Evolutionary conservation across 2,888 invertebrate genomes (phyloP).

Genomic region (Ophion slaviceki): DNA sequence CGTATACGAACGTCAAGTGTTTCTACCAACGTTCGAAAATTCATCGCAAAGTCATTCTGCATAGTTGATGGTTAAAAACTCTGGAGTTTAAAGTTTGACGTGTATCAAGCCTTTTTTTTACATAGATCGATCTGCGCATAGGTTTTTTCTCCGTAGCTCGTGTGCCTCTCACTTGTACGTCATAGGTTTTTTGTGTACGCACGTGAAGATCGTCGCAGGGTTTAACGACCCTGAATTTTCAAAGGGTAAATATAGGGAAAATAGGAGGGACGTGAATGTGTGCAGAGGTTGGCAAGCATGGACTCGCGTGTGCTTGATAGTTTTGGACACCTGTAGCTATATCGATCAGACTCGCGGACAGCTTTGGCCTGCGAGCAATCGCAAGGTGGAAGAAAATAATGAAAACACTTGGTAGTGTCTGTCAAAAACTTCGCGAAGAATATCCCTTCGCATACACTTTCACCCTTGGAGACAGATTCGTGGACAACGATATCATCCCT

Average conservation of each 20-base stretch:
- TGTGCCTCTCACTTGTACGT: no score
- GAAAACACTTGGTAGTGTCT: no score
- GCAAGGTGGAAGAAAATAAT: background rate
- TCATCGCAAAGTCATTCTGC: no score
- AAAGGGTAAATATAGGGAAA: constrained; percentile 4
- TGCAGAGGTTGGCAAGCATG: background rate
- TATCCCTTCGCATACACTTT: no score
- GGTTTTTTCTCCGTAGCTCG: background rate
- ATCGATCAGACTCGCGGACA: constrained; percentile 72
- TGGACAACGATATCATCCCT: no score
- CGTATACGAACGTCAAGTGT: no score
- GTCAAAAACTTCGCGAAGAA: no score
- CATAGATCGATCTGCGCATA: background rate
- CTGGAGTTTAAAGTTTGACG: no score
- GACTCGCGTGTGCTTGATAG: constrained; percentile 61
- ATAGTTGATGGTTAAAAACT: no score
- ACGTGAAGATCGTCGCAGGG: background rate
- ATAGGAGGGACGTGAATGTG: background rate
- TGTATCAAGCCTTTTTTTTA: background rate
- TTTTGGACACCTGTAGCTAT: constrained; percentile 81
- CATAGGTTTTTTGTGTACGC: background rate
- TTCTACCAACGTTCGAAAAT: no score
- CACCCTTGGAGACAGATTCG: no score
- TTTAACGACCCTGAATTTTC: constrained; percentile 33
- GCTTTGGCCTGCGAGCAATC: background rate